Percentiles rank a stretch among this genome's conserved stretches.
Evolutionary conservation across 2,113 vertebrate genomes (phyloP).

Genomic region (Syngnathus scovelli): DNA sequence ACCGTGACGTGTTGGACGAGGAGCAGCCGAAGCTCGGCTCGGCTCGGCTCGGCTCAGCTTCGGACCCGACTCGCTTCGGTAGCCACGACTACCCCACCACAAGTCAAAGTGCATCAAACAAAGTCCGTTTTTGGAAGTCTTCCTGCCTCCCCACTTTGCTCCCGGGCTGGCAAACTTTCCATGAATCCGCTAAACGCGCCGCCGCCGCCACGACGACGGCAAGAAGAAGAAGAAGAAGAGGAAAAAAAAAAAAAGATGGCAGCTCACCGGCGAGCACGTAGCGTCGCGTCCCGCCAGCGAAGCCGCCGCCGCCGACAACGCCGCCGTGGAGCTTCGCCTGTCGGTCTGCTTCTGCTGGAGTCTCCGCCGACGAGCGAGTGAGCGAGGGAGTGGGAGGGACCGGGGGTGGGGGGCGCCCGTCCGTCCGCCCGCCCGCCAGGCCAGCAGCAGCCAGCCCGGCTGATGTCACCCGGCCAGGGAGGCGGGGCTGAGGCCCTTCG

Average conservation of each 20-base stretch:
- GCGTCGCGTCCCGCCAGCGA: neutral
- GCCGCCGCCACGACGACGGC: neutral
- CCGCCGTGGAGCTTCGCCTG: constrained; percentile 2
- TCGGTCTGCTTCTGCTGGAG: neutral
- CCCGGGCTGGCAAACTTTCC: neutral
- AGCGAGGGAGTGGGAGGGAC: neutral
- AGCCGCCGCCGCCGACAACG: constrained; percentile 7
- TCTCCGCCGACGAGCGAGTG: neutral
- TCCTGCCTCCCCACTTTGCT: neutral
- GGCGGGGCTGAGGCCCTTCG: constrained; percentile 37
- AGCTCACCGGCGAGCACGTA: constrained; percentile 30
- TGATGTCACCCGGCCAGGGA: constrained; percentile 58
- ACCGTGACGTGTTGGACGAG: neutral
- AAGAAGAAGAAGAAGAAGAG: neutral
- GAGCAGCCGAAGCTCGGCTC: neutral
- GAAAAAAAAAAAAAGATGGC: neutral
- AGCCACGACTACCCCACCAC: neutral
- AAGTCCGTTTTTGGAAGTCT: neutral
- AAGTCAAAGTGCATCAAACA: neutral
- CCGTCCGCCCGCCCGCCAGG: constrained; percentile 17
- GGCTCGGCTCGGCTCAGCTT: neutral
- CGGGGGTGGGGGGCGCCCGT: neutral
- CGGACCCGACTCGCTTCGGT: neutral
- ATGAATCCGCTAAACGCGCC: neutral
- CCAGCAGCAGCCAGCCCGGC: constrained; percentile 38